These are phyloP conservation scores for Benitochromis conjunctus DNA, from an alignment of 2,113 vertebrate species.

Conservation along the genomic window DNA sequence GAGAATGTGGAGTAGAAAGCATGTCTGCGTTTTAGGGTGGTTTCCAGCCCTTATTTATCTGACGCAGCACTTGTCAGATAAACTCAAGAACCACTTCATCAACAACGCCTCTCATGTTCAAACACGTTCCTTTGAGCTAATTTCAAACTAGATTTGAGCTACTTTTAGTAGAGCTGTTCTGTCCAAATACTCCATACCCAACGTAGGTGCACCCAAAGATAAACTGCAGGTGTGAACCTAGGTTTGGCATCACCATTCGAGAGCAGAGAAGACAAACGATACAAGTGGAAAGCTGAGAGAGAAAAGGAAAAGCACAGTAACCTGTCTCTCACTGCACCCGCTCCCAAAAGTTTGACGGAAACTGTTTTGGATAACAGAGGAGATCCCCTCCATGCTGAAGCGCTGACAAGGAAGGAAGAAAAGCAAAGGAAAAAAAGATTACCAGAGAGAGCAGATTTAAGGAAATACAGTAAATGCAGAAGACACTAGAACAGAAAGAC, in stretches of 20 bases:
- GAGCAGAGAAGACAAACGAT: background rate
- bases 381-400: constrained; percentile 98
- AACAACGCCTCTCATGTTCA: background rate
- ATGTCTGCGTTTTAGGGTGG: fast-evolving
- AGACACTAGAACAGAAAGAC: background rate
- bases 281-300: background rate
- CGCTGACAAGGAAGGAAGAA: constrained; percentile 75
- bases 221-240: background rate
- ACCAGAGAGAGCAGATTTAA: background rate
- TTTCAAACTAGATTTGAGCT: background rate
- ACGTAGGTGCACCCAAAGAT: background rate
- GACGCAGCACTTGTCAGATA: background rate
- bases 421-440: constrained; percentile 29
- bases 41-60: background rate
- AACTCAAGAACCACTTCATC: background rate
- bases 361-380: constrained; percentile 96
- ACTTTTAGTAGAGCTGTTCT: fast-evolving
- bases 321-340: constrained; percentile 92
- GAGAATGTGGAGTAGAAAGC: background rate
- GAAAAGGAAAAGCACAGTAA: constrained; percentile 63
- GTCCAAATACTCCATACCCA: background rate
- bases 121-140: background rate
- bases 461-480: background rate
- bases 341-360: constrained; percentile 96
- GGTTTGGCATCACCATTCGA: background rate